A percentile compares a stretch with the other conserved stretches of the same genome.
phyloP scores from a whole-genome alignment of 1,140 invertebrate species.

The Stratiolaelaps scimitus region DNA sequence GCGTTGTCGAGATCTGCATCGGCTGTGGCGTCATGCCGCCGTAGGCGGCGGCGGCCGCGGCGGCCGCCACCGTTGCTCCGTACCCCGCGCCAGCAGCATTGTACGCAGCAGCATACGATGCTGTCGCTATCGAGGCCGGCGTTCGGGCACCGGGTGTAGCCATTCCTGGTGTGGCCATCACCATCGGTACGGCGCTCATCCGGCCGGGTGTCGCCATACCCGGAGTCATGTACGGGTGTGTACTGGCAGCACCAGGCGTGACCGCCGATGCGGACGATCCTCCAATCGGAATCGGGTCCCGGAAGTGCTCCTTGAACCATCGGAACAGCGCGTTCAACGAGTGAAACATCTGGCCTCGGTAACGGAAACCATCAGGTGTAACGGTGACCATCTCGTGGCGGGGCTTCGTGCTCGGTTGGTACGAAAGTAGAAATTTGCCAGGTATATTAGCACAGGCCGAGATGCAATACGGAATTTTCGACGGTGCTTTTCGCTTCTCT shows the following conservation, averaged over 20 bases:
- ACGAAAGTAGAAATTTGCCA: slow-evolving; percentile 87
- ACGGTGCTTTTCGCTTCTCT: slow-evolving; percentile 68
- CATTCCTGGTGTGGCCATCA: slow-evolving; percentile 13
- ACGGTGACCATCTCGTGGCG: slow-evolving; percentile 84
- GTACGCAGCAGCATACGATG: not conserved
- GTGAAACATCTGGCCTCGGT: slow-evolving; percentile 73
- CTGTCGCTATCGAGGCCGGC: not conserved
- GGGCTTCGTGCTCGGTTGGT: slow-evolving; percentile 64
- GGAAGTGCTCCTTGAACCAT: slow-evolving; percentile 97
- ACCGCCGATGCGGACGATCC: not conserved
- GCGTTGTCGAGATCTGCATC: slow-evolving; percentile 18
- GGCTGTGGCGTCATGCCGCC: slow-evolving; percentile 14
- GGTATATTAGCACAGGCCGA: slow-evolving; percentile 74
- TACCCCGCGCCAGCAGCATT: not conserved
- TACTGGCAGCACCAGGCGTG: not conserved
- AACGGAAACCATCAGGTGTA: slow-evolving; percentile 79
- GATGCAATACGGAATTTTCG: slow-evolving; percentile 81
- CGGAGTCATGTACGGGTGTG: slow-evolving; percentile 4
- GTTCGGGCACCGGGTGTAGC: slow-evolving; percentile 20
- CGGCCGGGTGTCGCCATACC: slow-evolving; percentile 21
- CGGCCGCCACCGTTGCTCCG: not conserved
- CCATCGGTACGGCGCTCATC: slow-evolving; percentile 20
- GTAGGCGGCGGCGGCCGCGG: not conserved
- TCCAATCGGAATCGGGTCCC: slow-evolving; percentile 60
- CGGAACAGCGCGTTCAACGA: slow-evolving; percentile 66